These are phyloP conservation scores for Heterochromis multidens DNA, from an alignment of 2,113 vertebrate genomes.

Conservation along the genomic window DNA sequence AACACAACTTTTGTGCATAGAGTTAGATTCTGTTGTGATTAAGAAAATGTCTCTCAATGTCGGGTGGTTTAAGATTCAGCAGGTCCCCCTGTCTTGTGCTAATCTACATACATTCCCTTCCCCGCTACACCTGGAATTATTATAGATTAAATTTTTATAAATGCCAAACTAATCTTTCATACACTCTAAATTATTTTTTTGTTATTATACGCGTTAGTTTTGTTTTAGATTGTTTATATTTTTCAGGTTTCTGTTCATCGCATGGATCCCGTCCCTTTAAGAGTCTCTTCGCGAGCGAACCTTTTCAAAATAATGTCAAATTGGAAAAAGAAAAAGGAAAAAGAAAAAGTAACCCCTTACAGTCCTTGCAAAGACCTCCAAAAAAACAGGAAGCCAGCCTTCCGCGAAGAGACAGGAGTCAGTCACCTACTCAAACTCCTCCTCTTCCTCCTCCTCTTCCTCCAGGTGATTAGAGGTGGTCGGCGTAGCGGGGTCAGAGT, in stretches of 20 bases:
- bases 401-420: constrained; percentile 54
- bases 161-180: constrained; percentile 67
- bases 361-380: constrained; percentile 44
- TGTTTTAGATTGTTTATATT: constrained; percentile 60
- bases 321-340: neutral
- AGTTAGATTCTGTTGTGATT: constrained; percentile 68
- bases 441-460: constrained; percentile 77
- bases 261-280: constrained; percentile 49
- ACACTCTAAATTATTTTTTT: constrained; percentile 46
- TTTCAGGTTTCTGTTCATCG: constrained; percentile 52
- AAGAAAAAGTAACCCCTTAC: neutral
- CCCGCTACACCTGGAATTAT: constrained; percentile 30
- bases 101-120: constrained; percentile 48
- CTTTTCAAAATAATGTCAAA: constrained; percentile 34
- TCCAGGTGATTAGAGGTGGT: constrained; percentile 94
- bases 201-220: constrained; percentile 41
- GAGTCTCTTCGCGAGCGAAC: constrained; percentile 70
- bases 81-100: constrained; percentile 67
- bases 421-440: constrained; percentile 71
- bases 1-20: constrained; percentile 80
- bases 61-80: constrained; percentile 36
- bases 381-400: constrained; percentile 50
- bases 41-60: constrained; percentile 50
- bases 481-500: constrained; percentile 95
- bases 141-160: constrained; percentile 51